Percentiles rank a stretch among this genome's conserved stretches.
phyloP scores from a whole-genome alignment of 2,888 invertebrate genomes.

The Elegia similella region DNA sequence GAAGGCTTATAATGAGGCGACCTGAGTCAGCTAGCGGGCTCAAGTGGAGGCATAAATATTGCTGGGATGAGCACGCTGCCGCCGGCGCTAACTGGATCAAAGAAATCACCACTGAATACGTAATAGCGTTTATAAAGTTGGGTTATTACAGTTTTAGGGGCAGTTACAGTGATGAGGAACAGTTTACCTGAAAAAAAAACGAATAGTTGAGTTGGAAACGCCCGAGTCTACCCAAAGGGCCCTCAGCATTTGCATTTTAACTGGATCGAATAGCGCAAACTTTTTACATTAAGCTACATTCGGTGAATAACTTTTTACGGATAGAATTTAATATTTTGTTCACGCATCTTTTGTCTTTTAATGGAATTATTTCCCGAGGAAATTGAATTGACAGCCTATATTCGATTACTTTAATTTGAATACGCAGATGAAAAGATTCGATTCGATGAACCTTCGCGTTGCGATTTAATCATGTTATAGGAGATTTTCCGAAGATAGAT shows the following conservation, averaged over 20 bases:
- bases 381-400: conserved; percentile 6
- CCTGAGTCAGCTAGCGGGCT: conserved; percentile 42
- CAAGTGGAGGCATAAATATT: conserved; percentile 56
- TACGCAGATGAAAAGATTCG: conserved; percentile 1
- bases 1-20: conserved; percentile 61
- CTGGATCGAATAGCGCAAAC: conserved; percentile 51
- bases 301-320: conserved; percentile 42
- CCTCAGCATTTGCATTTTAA: conserved; percentile 59
- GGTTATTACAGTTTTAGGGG: background rate
- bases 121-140: conserved; percentile 5
- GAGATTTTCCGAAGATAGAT: background rate
- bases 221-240: conserved; percentile 33
- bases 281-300: conserved; percentile 61
- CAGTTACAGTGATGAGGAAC: background rate
- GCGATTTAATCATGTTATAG: background rate
- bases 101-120: conserved; percentile 9
- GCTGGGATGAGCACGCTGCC: conserved; percentile 46
- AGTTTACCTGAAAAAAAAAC: conserved; percentile 14
- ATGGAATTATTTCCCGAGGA: conserved; percentile 24
- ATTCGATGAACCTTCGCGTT: background rate
- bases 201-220: conserved; percentile 23
- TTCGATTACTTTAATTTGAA: conserved; percentile 8
- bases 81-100: conserved; percentile 44
- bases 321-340: conserved; percentile 46
- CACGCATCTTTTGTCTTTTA: conserved; percentile 31